These are phyloP conservation scores for Colossoma macropomum DNA, from an alignment of 2,113 vertebrate species.

Conservation along the genomic window DNA sequence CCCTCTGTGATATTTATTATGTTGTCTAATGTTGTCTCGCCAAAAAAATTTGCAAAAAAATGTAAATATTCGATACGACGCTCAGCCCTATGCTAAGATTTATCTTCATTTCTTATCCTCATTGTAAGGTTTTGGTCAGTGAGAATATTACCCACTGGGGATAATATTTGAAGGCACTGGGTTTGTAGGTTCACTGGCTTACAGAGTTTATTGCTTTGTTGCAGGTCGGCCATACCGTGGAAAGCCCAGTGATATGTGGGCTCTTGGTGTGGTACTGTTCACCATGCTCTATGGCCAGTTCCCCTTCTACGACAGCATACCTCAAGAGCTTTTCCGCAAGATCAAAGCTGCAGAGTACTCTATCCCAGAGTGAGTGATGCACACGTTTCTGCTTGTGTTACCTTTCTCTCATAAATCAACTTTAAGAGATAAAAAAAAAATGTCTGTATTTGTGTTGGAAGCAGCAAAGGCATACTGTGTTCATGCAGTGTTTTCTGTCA, in stretches of 20 bases:
- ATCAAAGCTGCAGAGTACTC: slow-evolving; percentile 99
- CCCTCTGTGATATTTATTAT: no score
- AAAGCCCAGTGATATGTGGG: slow-evolving; percentile 99
- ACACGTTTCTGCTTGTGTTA: neutral
- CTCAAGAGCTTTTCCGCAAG: slow-evolving; percentile 99
- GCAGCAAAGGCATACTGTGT: no score
- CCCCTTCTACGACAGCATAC: slow-evolving; percentile 99
- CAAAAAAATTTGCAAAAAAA: no score
- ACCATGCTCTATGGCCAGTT: slow-evolving; percentile 99
- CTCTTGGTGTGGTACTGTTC: slow-evolving; percentile 95
- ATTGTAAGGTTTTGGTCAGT: no score
- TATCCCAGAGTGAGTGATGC: slow-evolving; percentile 93
- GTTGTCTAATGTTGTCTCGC: no score
- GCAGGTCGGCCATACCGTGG: slow-evolving; percentile 95
- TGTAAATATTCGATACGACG: no score
- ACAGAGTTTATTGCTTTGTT: neutral
- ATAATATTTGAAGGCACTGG: neutral
- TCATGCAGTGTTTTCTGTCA: neutral
- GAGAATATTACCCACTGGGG: no score
- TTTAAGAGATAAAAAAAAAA: no score
- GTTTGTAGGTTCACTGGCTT: neutral
- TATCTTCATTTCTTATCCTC: no score
- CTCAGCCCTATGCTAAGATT: no score
- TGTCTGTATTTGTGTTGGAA: neutral
- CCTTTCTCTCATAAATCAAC: neutral